Conservation (phyloP, 1,140 invertebrate species). For the Drosophila orosa region DNA sequence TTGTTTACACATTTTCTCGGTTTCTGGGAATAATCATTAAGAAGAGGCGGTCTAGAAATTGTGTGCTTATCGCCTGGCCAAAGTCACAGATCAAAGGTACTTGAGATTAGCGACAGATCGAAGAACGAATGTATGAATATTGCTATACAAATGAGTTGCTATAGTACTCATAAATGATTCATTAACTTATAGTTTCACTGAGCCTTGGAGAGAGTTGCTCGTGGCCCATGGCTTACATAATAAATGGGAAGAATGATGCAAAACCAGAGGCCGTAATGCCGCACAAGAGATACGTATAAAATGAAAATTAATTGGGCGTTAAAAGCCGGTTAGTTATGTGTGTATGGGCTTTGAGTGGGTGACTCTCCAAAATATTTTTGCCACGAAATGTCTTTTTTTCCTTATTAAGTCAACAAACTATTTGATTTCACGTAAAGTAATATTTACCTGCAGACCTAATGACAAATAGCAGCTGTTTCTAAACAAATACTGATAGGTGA, state of each 20-base stretch:
- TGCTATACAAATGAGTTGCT: background rate
- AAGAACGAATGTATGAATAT: background rate
- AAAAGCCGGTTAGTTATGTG: conserved; percentile 33
- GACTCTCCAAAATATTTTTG: conserved; percentile 13
- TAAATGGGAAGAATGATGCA: conserved; percentile 9
- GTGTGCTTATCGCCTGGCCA: conserved; percentile 18
- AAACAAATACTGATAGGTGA: background rate
- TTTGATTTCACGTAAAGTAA: background rate
- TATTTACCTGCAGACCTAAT: conserved; percentile 2
- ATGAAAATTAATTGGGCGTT: conserved; percentile 45
- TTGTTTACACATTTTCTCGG: conserved; percentile 6
- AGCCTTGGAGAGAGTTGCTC: conserved; percentile 6
- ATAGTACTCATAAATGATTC: conserved; percentile 12
- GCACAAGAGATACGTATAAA: conserved; percentile 6
- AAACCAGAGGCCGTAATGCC: conserved; percentile 2
- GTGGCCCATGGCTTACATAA: conserved; percentile 21
- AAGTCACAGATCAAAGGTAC: conserved; percentile 18
- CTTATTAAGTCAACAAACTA: conserved; percentile 23
- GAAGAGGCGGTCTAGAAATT: conserved; percentile 11
- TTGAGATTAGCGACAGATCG: conserved; percentile 18
- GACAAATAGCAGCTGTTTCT: conserved; percentile 18
- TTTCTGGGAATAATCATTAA: conserved; percentile 8
- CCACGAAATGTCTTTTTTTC: background rate
- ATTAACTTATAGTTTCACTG: background rate
- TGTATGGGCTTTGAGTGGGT: conserved; percentile 10